Percentiles rank a stretch among this genome's conserved stretches.
phyloP scores from a whole-genome alignment of 53 echinoderm and acorn worm species.

The Apostichopus leukothele region DNA sequence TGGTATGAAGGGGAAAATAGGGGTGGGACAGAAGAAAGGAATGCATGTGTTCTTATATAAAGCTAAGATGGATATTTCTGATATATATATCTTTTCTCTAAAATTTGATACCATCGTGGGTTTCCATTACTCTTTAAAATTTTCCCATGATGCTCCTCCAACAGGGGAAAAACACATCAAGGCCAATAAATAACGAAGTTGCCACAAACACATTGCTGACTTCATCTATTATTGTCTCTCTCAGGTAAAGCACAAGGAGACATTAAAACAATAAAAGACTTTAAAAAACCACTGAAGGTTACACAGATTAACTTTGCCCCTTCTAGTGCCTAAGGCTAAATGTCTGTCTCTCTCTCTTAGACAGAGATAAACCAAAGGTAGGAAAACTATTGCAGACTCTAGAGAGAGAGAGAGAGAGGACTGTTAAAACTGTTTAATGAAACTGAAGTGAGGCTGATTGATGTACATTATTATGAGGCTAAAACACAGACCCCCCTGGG shows the following conservation, averaged over 20 bases:
- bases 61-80: too few relatives aligned
- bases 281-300: slow-evolving; percentile 14
- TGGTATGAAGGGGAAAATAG: too few relatives aligned
- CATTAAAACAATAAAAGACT: background rate
- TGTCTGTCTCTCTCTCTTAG: background rate
- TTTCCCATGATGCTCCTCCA: too few relatives aligned
- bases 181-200: too few relatives aligned
- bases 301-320: background rate
- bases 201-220: too few relatives aligned
- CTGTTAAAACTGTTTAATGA: background rate
- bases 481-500: background rate
- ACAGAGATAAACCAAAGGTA: background rate
- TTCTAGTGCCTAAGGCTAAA: background rate
- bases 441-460: slow-evolving; percentile 12
- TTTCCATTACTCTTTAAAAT: too few relatives aligned
- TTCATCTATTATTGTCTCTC: too few relatives aligned
- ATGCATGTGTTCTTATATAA: too few relatives aligned
- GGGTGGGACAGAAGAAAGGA: too few relatives aligned
- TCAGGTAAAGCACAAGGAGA: background rate
- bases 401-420: background rate
- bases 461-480: background rate
- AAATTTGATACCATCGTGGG: too few relatives aligned
- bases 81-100: too few relatives aligned
- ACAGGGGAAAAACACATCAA: too few relatives aligned
- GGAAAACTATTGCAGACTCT: background rate